Evolutionary conservation across 2,888 invertebrate species (phyloP).

Genomic region (Tenodera sinensis): DNA sequence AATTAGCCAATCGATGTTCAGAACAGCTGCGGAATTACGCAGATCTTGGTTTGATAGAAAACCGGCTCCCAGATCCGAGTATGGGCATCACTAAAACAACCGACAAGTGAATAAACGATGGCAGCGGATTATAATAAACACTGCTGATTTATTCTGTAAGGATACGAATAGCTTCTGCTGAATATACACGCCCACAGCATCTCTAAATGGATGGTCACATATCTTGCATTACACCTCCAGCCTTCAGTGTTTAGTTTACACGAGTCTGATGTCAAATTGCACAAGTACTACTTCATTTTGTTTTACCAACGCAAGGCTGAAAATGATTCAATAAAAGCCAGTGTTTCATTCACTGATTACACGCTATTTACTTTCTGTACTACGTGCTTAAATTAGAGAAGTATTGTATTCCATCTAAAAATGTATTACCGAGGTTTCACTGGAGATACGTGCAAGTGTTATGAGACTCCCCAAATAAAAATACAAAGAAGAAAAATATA

Average conservation of each 20-base stretch:
- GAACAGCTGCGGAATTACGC: too few species aligned
- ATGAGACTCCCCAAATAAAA: too few species aligned
- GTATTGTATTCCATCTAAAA: too few species aligned
- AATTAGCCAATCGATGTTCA: too few species aligned
- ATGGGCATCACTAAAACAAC: not conserved
- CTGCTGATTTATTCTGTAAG: not conserved
- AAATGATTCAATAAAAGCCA: too few species aligned
- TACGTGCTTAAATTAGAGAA: too few species aligned
- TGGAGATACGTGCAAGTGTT: too few species aligned
- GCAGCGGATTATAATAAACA: not conserved
- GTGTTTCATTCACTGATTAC: too few species aligned
- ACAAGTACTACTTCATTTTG: not conserved
- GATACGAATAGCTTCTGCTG: not conserved
- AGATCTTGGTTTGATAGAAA: not conserved
- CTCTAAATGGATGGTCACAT: not conserved
- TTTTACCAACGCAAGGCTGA: too few species aligned
- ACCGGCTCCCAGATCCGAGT: not conserved
- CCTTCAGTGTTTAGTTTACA: not conserved
- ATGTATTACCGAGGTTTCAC: too few species aligned
- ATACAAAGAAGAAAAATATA: too few species aligned
- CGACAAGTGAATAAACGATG: not conserved
- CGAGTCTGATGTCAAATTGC: not conserved
- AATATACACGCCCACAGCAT: not conserved
- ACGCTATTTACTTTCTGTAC: too few species aligned
- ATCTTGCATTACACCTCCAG: not conserved